Evolutionary conservation across 2,888 invertebrate genomes (phyloP).

Genomic region (Cosmia trapezina): DNA sequence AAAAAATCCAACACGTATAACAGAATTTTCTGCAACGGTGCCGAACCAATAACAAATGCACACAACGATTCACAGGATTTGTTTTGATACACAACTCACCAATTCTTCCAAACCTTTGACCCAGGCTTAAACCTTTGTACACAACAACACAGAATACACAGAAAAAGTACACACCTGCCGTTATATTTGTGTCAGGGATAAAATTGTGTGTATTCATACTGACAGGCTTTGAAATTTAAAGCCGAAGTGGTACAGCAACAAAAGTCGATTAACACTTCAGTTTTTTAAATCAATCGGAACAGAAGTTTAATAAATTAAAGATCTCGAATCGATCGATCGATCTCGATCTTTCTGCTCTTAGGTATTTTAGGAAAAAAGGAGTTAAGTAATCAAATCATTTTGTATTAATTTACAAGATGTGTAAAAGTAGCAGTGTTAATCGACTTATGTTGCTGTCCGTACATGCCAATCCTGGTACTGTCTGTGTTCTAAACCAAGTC

Average conservation of each 20-base stretch:
- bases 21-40: not conserved
- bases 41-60: constrained; percentile 1
- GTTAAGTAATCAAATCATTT: no score
- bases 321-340: no score
- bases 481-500: not conserved
- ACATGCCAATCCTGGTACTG: constrained; percentile 10
- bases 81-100: constrained; percentile 18
- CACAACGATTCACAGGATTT: constrained; percentile 15
- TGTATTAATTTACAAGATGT: no score
- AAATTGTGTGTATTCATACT: constrained; percentile 31
- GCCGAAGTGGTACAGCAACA: no score
- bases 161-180: constrained; percentile 28
- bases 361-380: no score
- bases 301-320: no score
- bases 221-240: constrained; percentile 41
- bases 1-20: not conserved
- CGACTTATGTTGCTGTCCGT: no score
- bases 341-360: no score
- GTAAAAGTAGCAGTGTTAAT: no score
- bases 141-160: constrained; percentile 25
- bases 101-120: constrained; percentile 32
- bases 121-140: constrained; percentile 17
- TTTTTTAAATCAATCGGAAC: no score
- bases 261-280: no score
- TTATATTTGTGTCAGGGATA: constrained; percentile 35